phyloP scores from a whole-genome alignment of 30 jellyfish, hydroid and myxozoan species.

The Aurelia sp. region DNA sequence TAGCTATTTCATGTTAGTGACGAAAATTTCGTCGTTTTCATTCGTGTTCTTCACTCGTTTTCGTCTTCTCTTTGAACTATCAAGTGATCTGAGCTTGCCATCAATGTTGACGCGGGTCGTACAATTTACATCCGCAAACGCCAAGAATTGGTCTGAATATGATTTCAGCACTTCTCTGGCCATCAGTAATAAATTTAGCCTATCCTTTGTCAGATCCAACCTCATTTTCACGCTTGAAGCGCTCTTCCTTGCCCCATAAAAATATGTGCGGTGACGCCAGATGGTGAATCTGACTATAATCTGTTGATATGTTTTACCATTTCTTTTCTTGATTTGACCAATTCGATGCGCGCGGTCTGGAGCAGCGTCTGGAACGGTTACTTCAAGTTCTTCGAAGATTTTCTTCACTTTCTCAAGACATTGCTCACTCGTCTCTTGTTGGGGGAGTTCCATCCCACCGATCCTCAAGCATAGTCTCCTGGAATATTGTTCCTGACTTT shows the following conservation, averaged over 20 bases:
- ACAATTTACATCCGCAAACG: too few relatives aligned
- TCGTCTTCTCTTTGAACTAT: too few relatives aligned
- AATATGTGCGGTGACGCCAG: slow-evolving; percentile 46
- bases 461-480: slow-evolving; percentile 48
- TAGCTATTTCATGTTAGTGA: too few relatives aligned
- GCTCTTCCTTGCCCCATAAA: slow-evolving; percentile 24
- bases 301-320: slow-evolving; percentile 19
- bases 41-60: too few relatives aligned
- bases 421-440: slow-evolving; percentile 28
- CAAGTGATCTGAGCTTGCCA: too few relatives aligned
- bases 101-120: too few relatives aligned
- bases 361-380: slow-evolving; percentile 18
- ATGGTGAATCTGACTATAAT: slow-evolving; percentile 27
- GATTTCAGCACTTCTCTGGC: too few relatives aligned
- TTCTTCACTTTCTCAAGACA: slow-evolving; percentile 49
- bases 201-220: too few relatives aligned
- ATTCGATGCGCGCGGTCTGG: slow-evolving; percentile 51
- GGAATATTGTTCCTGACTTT: slow-evolving; percentile 42
- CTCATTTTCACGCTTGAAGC: background rate
- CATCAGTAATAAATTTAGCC: too few relatives aligned
- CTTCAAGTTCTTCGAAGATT: slow-evolving; percentile 51
- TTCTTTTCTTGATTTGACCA: slow-evolving; percentile 18
- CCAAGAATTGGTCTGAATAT: too few relatives aligned
- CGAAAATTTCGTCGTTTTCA: too few relatives aligned
- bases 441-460: slow-evolving; percentile 23